These are phyloP conservation scores for Haliaeetus leucogaster DNA, from an alignment of 2,113 vertebrate species.

Conservation along the genomic window DNA sequence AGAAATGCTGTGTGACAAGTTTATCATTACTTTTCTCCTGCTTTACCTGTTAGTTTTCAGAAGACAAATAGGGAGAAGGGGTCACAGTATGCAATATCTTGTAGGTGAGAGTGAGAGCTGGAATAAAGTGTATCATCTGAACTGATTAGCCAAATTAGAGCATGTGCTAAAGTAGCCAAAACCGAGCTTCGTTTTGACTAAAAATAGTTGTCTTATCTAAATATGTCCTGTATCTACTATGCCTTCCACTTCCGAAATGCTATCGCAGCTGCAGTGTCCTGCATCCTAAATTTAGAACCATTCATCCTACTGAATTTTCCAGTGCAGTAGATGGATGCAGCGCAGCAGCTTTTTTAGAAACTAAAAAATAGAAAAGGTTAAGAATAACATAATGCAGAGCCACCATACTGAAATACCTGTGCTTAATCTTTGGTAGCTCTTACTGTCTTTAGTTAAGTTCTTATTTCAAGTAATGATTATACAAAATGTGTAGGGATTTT, in stretches of 20 bases:
- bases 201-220: constrained; percentile 62
- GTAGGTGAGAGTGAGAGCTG: background rate
- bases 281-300: constrained; percentile 57
- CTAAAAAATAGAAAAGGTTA: background rate
- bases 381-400: background rate
- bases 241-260: constrained; percentile 53
- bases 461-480: background rate
- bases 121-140: background rate
- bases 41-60: background rate
- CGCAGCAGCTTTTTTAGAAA: constrained; percentile 2
- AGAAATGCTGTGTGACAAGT: background rate
- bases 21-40: background rate
- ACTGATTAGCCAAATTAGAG: background rate
- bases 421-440: background rate
- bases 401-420: background rate
- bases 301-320: constrained; percentile 45
- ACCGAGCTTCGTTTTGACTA: background rate
- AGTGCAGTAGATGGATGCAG: background rate
- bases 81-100: background rate
- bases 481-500: background rate
- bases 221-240: constrained; percentile 28
- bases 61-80: background rate
- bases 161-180: constrained; percentile 11
- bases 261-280: constrained; percentile 45
- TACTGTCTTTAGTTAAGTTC: background rate